Percentiles rank a stretch among this genome's conserved stretches.
phyloP scores from a whole-genome alignment of 2,888 invertebrate species.

The Brassicogethes aeneus region DNA sequence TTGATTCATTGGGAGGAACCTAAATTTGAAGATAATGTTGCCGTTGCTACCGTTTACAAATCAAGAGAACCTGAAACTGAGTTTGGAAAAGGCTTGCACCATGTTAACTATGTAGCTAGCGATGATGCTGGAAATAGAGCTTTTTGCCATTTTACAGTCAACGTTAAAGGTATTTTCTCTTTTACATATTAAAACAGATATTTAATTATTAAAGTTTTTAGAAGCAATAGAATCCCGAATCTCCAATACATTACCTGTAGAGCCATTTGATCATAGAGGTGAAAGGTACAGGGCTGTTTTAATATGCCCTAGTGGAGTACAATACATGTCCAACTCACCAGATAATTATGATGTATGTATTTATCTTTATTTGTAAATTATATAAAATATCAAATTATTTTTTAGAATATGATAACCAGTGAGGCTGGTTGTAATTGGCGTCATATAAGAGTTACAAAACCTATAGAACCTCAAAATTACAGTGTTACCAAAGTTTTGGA shows the following conservation, averaged over 20 bases:
- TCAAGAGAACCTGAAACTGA: constrained; percentile 55
- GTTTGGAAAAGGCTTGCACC: constrained; percentile 51
- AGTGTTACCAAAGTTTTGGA: constrained; percentile 20
- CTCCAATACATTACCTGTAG: constrained; percentile 13
- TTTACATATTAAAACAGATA: not conserved
- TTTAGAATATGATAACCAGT: constrained; percentile 25
- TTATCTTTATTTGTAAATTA: not conserved
- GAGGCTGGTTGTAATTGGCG: constrained; percentile 35
- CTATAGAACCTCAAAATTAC: constrained; percentile 21
- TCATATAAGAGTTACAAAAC: constrained; percentile 27
- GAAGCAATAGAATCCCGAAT: constrained; percentile 17
- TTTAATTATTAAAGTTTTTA: constrained; percentile 9
- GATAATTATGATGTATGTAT: constrained; percentile 29
- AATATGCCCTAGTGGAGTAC: constrained; percentile 35
- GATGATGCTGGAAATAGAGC: constrained; percentile 54
- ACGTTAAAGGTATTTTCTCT: constrained; percentile 48
- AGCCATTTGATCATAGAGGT: constrained; percentile 11
- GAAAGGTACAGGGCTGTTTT: constrained; percentile 30
- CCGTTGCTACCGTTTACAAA: constrained; percentile 48
- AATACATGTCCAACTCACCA: constrained; percentile 29
- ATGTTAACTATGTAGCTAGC: constrained; percentile 54
- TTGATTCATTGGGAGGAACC: constrained; percentile 59
- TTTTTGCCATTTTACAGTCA: constrained; percentile 54
- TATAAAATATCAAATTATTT: constrained; percentile 10
- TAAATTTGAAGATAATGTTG: constrained; percentile 50